Evolutionary conservation across 2,113 vertebrate genomes (phyloP).

Genomic region (Jacana jacana): DNA sequence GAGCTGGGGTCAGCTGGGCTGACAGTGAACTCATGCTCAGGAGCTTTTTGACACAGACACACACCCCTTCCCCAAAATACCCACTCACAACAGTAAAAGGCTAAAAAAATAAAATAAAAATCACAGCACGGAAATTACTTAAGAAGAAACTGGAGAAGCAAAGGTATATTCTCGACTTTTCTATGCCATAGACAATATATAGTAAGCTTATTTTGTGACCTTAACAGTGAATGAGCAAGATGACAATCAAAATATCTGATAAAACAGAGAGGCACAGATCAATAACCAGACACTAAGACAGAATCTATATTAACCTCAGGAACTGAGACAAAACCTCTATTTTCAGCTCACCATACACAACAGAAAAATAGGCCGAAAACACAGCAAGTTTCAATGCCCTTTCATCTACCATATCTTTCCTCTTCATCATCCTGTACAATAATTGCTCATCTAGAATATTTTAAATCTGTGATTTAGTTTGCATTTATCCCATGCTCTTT

Average conservation of each 20-base stretch:
- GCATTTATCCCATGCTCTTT: neutral
- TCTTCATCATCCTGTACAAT: neutral
- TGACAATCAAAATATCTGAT: neutral
- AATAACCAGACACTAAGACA: neutral
- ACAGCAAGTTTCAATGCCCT: neutral
- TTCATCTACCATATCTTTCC: neutral
- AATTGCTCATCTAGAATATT: neutral
- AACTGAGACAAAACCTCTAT: neutral
- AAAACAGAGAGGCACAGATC: neutral
- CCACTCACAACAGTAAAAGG: neutral
- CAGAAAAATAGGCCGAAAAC: neutral
- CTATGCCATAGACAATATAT: neutral
- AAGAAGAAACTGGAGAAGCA: neutral
- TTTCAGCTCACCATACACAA: neutral
- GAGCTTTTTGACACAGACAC: neutral
- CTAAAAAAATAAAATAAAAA: neutral
- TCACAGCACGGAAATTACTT: neutral
- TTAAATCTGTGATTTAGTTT: neutral
- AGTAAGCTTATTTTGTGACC: neutral
- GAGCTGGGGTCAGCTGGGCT: neutral
- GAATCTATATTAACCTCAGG: conserved; percentile 14
- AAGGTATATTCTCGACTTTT: neutral
- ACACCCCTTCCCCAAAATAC: neutral
- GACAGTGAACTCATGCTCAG: neutral
- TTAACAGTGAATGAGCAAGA: neutral